Evolutionary conservation across 1,140 invertebrate genomes (phyloP).

Genomic region (Pseudomyrmex flavicornis): DNA sequence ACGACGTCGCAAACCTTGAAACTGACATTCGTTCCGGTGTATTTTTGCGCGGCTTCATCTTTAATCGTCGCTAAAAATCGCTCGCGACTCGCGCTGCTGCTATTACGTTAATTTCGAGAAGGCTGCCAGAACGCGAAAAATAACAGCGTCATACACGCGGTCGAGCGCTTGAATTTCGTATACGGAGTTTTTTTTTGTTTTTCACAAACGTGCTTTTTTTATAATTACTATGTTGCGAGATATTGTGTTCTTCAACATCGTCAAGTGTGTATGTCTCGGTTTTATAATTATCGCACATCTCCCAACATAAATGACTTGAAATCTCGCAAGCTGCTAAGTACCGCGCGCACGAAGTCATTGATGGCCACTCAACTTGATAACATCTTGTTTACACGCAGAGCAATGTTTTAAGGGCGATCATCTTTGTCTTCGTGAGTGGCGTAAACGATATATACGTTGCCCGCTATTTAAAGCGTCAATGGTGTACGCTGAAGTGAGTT

Average conservation of each 20-base stretch:
- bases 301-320: background rate
- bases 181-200: background rate
- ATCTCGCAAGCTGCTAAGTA: background rate
- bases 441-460: slow-evolving; percentile 22
- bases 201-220: background rate
- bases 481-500: slow-evolving; percentile 16
- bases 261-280: too few species aligned
- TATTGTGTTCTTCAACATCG: background rate
- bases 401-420: slow-evolving; percentile 37
- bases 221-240: slow-evolving; percentile 11
- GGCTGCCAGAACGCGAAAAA: slow-evolving; percentile 8
- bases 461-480: slow-evolving; percentile 49
- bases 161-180: background rate
- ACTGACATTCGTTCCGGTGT: slow-evolving; percentile 63
- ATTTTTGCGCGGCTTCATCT: slow-evolving; percentile 45
- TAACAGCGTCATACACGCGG: background rate
- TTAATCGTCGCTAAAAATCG: slow-evolving; percentile 32
- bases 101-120: slow-evolving; percentile 13
- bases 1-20: slow-evolving; percentile 64
- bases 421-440: slow-evolving; percentile 22
- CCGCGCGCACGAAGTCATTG: background rate
- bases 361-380: background rate
- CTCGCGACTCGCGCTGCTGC: slow-evolving; percentile 16
- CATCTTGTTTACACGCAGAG: slow-evolving; percentile 32
- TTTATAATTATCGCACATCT: background rate